Evolutionary conservation across 2,113 vertebrate species (phyloP).

Genomic region (Perognathus longimembris): DNA sequence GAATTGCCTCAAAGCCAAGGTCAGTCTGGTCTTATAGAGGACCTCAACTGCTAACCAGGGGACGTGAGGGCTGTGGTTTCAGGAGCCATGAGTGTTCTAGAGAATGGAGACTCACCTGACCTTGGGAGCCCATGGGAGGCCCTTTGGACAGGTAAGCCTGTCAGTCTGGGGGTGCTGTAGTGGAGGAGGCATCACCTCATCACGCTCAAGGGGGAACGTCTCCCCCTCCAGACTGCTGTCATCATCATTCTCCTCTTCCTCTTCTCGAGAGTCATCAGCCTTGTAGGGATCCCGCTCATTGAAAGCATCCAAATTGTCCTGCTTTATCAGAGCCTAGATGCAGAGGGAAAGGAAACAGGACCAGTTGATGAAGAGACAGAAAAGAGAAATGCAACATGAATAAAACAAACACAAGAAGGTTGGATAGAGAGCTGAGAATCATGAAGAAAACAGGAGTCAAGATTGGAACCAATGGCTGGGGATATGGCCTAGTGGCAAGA

Average conservation of each 20-base stretch:
- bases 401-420: not conserved
- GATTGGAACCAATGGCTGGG: no score
- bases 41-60: not conserved
- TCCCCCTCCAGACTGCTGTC: conserved; percentile 95
- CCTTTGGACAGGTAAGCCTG: conserved; percentile 95
- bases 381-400: not conserved
- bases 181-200: conserved; percentile 96
- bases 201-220: conserved; percentile 94
- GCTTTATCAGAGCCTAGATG: conserved; percentile 94
- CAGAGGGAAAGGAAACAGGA: not conserved
- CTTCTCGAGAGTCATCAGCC: conserved; percentile 94
- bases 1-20: not conserved
- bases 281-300: conserved; percentile 98
- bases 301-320: conserved; percentile 99
- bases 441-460: not conserved
- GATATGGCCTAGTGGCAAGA: no score
- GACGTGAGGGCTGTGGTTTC: not conserved
- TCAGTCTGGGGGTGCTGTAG: conserved; percentile 93
- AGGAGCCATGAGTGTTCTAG: not conserved
- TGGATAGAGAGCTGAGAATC: not conserved
- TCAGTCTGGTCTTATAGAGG: not conserved
- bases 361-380: fast-evolving
- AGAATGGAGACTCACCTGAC: conserved; percentile 91
- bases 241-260: conserved; percentile 97
- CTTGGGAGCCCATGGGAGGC: conserved; percentile 98